Conservation (phyloP, 1,140 invertebrate species). For the Leptopilina boulardi region DNA sequence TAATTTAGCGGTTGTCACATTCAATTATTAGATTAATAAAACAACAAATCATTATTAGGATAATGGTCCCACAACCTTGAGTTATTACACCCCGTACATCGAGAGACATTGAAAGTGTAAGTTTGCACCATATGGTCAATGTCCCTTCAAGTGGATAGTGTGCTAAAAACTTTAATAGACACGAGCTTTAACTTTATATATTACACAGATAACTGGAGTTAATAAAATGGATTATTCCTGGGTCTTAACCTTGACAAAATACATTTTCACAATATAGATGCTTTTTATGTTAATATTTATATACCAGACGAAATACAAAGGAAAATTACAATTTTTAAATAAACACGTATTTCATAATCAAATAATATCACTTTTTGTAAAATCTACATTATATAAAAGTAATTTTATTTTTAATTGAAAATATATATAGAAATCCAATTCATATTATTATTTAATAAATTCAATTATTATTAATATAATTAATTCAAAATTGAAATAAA, state of each 20-base stretch:
- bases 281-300: no score
- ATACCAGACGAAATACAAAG: no score
- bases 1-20: slow-evolving; percentile 53
- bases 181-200: background rate
- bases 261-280: background rate
- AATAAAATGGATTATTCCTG: background rate
- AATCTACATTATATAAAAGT: no score
- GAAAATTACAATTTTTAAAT: no score
- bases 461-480: no score
- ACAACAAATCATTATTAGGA: slow-evolving; percentile 58
- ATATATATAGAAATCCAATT: no score
- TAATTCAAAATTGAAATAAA: no score
- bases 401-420: no score
- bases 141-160: background rate
- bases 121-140: slow-evolving; percentile 25
- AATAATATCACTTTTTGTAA: no score
- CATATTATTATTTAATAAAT: no score
- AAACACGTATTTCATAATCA: no score
- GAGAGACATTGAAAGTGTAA: slow-evolving; percentile 45
- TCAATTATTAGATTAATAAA: slow-evolving; percentile 55
- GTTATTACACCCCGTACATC: slow-evolving; percentile 45
- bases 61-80: slow-evolving; percentile 47
- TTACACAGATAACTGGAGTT: background rate
- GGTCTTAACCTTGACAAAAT: background rate
- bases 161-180: slow-evolving; percentile 1